Evolutionary conservation across 1,140 invertebrate genomes (phyloP).

Genomic region (Drosophila eugracilis): DNA sequence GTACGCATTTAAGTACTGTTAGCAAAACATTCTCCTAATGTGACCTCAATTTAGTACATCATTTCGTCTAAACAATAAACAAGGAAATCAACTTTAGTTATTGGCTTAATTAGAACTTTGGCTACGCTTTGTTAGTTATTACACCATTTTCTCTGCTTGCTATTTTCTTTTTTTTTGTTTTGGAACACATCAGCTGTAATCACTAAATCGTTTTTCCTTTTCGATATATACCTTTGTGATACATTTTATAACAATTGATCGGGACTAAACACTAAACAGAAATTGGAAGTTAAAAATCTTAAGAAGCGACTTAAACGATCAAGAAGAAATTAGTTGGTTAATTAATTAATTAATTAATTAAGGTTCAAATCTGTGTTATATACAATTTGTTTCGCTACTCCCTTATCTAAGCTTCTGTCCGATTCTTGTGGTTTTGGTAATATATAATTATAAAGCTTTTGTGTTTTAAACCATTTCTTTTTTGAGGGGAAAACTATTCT

Average conservation of each 20-base stretch:
- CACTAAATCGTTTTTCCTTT: conserved; percentile 31
- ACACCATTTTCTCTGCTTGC: conserved; percentile 43
- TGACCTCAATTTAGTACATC: conserved; percentile 36
- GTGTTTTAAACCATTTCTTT: conserved; percentile 57
- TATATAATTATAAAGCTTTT: conserved; percentile 67
- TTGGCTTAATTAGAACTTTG: conserved; percentile 62
- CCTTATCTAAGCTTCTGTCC: conserved; percentile 3
- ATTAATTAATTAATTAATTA: no score
- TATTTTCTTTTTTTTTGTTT: no score
- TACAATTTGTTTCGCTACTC: conserved; percentile 44
- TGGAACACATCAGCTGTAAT: conserved; percentile 75
- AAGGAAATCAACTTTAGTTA: conserved; percentile 30
- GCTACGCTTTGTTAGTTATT: conserved; percentile 62
- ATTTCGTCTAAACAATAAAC: conserved; percentile 68
- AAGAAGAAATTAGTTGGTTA: conserved; percentile 30
- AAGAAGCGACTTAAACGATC: conserved; percentile 36
- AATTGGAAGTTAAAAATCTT: conserved; percentile 42
- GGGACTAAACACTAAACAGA: conserved; percentile 41
- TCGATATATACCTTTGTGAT: conserved; percentile 10
- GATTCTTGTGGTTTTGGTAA: conserved; percentile 25
- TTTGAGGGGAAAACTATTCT: conserved; percentile 30
- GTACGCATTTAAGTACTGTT: conserved; percentile 43
- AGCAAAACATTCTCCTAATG: conserved; percentile 23
- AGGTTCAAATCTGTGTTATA: conserved; percentile 33
- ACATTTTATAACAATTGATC: conserved; percentile 40